A percentile compares a stretch with the other conserved stretches of the same genome.
Conservation (phyloP, 2,888 invertebrate genomes). For the Petrophora chlorosata region DNA sequence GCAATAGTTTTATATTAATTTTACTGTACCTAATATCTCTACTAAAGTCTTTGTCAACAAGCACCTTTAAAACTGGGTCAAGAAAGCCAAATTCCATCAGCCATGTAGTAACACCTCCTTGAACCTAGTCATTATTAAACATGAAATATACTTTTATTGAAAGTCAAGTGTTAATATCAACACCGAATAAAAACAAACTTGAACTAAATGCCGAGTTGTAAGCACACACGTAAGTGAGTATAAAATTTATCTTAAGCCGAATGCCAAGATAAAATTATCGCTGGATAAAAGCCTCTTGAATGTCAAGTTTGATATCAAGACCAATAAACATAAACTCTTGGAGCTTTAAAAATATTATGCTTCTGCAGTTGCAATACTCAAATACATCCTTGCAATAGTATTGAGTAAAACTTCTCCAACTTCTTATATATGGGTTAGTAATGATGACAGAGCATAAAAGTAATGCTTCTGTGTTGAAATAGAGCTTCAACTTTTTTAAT, state of each 20-base stretch:
- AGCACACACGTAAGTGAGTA: constrained; percentile 14
- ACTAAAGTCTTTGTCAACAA: no score
- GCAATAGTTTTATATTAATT: no score
- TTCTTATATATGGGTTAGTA: constrained; percentile 12
- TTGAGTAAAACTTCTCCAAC: constrained; percentile 19
- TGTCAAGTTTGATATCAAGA: constrained; percentile 18
- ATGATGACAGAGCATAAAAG: constrained; percentile 16
- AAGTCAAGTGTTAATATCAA: constrained; percentile 17
- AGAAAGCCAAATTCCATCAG: neutral
- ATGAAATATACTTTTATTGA: constrained; percentile 7
- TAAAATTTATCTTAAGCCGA: constrained; percentile 4
- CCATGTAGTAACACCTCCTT: constrained; percentile 1
- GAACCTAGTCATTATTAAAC: neutral
- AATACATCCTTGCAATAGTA: constrained; percentile 9
- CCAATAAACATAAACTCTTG: constrained; percentile 20
- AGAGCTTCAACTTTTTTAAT: constrained; percentile 9
- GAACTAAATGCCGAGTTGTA: constrained; percentile 12
- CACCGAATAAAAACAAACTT: constrained; percentile 15
- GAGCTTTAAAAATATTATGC: constrained; percentile 15
- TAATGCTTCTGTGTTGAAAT: constrained; percentile 12
- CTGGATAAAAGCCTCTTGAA: constrained; percentile 1
- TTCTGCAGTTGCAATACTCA: constrained; percentile 4
- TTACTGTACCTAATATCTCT: no score
- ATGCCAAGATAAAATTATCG: constrained; percentile 7
- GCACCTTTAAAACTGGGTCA: no score